These are phyloP conservation scores for Phorcus lineatus DNA, from an alignment of 2,888 invertebrate genomes.

Conservation along the genomic window DNA sequence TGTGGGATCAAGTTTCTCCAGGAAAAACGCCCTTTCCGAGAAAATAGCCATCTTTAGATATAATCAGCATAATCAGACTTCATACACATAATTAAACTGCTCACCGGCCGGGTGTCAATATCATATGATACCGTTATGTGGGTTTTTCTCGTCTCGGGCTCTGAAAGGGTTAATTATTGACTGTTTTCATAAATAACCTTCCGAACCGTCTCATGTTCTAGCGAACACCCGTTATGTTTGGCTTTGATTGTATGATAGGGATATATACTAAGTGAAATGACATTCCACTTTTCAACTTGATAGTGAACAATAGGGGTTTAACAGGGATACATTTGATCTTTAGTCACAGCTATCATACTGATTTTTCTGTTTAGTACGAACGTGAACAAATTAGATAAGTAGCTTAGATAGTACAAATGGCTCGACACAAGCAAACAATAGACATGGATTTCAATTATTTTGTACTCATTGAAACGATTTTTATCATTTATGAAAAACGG, in stretches of 20 bases:
- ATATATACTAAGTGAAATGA: background rate
- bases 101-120: background rate
- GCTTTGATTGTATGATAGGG: background rate
- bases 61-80: conserved; percentile 11
- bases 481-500: too few species aligned
- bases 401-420: too few species aligned
- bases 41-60: conserved; percentile 5
- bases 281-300: background rate
- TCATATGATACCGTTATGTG: conserved; percentile 15
- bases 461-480: too few species aligned
- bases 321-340: too few species aligned
- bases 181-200: conserved; percentile 11
- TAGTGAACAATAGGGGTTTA: too few species aligned
- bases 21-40: background rate
- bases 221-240: too few species aligned
- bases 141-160: conserved; percentile 3
- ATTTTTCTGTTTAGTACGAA: too few species aligned
- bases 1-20: background rate
- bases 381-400: too few species aligned
- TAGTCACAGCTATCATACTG: too few species aligned
- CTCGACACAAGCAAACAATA: too few species aligned
- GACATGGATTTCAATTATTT: too few species aligned
- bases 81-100: conserved; percentile 15
- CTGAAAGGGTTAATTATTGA: conserved; percentile 7
- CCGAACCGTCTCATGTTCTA: background rate